phyloP scores from a whole-genome alignment of 2,888 invertebrate genomes.

The Osmoderma eremita region DNA sequence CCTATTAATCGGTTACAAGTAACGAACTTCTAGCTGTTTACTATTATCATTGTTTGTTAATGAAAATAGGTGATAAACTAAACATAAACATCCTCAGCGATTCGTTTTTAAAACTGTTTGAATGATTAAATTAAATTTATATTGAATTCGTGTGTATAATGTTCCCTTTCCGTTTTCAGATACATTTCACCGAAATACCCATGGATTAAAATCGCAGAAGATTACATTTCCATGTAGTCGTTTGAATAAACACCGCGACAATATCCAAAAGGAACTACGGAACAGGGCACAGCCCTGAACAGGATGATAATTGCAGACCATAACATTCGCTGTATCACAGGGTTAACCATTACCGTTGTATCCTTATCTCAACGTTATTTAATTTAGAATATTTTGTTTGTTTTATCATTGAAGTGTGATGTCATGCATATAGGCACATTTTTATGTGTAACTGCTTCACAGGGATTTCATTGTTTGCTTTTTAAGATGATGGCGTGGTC shows the following conservation, averaged over 20 bases:
- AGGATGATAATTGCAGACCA: conserved; percentile 19
- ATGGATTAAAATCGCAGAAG: conserved; percentile 2
- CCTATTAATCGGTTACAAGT: too few species aligned
- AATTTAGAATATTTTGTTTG: conserved; percentile 23
- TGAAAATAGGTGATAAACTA: too few species aligned
- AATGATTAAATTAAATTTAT: too few species aligned
- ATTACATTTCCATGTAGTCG: neutral
- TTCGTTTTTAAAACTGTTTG: too few species aligned
- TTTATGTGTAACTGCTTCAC: neutral
- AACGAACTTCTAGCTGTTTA: too few species aligned
- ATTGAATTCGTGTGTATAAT: too few species aligned
- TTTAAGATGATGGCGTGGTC: too few species aligned
- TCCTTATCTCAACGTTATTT: conserved; percentile 5
- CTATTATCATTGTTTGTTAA: too few species aligned
- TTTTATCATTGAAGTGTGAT: neutral
- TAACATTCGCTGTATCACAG: conserved; percentile 1
- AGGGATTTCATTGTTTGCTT: neutral
- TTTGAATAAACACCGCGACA: conserved; percentile 19
- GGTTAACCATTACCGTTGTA: neutral
- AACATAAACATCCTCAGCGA: too few species aligned
- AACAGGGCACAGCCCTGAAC: conserved; percentile 21
- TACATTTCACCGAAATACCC: too few species aligned
- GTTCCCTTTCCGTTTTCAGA: too few species aligned
- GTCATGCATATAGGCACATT: neutral
- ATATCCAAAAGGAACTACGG: conserved; percentile 28